A percentile compares a stretch with the other conserved stretches of the same genome.
Evolutionary conservation across 2,797 vertebrate species (phyloP).

Genomic region (Streptopelia turtur): DNA sequence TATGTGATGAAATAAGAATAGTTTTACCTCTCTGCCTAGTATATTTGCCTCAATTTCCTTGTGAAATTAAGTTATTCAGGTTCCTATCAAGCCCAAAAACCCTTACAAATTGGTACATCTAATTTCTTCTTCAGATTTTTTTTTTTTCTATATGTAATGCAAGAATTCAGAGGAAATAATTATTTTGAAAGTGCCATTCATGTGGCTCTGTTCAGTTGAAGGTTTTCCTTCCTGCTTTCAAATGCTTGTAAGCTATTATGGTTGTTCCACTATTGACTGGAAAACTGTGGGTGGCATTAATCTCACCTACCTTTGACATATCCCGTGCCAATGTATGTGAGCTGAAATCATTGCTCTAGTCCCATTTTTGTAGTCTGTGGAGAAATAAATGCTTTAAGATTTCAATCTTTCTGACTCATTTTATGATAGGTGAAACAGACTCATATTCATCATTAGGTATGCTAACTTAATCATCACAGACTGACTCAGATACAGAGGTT

Average conservation of each 20-base stretch:
- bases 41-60: not conserved
- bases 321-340: not conserved
- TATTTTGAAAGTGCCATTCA: not conserved
- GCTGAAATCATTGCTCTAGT: not conserved
- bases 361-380: not conserved
- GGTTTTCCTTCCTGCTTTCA: not conserved
- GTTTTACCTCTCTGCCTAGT: not conserved
- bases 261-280: not conserved
- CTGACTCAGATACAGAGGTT: not conserved
- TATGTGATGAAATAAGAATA: constrained; percentile 4
- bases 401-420: constrained; percentile 22
- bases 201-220: not conserved
- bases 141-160: not conserved
- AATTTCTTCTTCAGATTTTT: not conserved
- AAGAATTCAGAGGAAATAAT: not conserved
- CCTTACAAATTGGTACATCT: not conserved
- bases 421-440: constrained; percentile 1
- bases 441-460: not conserved
- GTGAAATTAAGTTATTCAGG: not conserved
- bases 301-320: constrained; percentile 10
- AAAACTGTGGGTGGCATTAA: constrained; percentile 16
- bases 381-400: not conserved
- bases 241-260: not conserved
- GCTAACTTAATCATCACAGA: not conserved
- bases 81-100: not conserved